Evolutionary conservation across 2,113 vertebrate species (phyloP).

Genomic region (Hemichromis elongatus): DNA sequence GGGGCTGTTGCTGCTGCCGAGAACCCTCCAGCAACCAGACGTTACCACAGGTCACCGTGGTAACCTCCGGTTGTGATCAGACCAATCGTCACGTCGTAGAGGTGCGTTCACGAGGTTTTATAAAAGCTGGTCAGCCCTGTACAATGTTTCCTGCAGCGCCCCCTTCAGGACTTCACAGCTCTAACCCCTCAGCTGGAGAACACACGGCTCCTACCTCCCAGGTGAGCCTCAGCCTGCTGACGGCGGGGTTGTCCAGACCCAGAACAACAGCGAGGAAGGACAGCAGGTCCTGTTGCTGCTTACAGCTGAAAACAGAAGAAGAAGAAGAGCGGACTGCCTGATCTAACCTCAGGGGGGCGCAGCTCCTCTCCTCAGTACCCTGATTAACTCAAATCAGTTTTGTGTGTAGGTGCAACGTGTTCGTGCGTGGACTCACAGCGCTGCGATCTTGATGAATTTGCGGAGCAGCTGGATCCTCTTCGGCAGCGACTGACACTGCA

Average conservation of each 20-base stretch:
- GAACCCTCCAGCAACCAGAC: background rate
- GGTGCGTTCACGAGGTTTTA: background rate
- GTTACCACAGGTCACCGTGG: background rate
- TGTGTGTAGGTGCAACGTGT: background rate
- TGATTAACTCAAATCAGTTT: background rate
- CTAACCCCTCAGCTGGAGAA: background rate
- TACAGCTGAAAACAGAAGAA: constrained; percentile 77
- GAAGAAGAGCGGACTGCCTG: background rate
- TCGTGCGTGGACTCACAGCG: constrained; percentile 77
- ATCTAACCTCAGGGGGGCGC: background rate
- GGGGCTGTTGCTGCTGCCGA: background rate
- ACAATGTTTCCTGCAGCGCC: background rate
- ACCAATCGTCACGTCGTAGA: fast-evolving
- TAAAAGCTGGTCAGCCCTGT: background rate
- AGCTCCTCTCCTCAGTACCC: background rate
- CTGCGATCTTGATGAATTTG: constrained; percentile 96
- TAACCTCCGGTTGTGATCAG: fast-evolving
- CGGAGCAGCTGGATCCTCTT: constrained; percentile 91
- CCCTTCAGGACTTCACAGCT: background rate
- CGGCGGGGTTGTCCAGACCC: constrained; percentile 88
- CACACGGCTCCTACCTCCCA: constrained; percentile 81
- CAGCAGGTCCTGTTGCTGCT: constrained; percentile 96
- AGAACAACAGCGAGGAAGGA: constrained; percentile 92
- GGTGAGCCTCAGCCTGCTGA: constrained; percentile 89
- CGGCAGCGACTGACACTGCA: constrained; percentile 89